phyloP scores from a whole-genome alignment of 2,113 vertebrate genomes.

The Greenwoodochromis staneri region DNA sequence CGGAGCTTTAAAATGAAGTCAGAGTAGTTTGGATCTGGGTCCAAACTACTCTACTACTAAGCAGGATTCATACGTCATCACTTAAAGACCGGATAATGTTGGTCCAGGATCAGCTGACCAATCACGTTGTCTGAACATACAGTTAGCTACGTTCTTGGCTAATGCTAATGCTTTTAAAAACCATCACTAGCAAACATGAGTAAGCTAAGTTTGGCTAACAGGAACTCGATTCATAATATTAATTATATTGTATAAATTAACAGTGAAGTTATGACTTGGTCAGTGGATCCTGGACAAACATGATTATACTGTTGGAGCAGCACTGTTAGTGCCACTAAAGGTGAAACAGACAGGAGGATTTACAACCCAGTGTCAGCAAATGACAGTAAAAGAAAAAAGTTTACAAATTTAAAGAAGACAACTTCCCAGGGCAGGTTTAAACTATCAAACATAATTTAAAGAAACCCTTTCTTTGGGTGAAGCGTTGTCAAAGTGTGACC shows the following conservation, averaged over 20 bases:
- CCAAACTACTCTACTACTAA: neutral
- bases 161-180: neutral
- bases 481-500: neutral
- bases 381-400: neutral
- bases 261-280: neutral
- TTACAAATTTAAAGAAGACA: neutral
- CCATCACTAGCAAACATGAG: neutral
- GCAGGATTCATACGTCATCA: neutral
- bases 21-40: neutral
- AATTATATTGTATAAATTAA: neutral
- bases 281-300: neutral
- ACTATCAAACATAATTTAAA: fast-evolving
- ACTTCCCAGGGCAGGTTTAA: fast-evolving
- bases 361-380: neutral
- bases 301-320: neutral
- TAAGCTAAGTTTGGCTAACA: neutral
- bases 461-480: neutral
- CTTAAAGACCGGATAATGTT: neutral
- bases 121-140: neutral
- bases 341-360: neutral
- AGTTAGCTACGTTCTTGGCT: neutral
- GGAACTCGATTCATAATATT: neutral
- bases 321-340: neutral
- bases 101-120: neutral
- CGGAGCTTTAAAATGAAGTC: fast-evolving